Percentiles rank a stretch among this genome's conserved stretches.
phyloP scores from a whole-genome alignment of 2,888 invertebrate species.

The Eudasyphora cyanicolor region DNA sequence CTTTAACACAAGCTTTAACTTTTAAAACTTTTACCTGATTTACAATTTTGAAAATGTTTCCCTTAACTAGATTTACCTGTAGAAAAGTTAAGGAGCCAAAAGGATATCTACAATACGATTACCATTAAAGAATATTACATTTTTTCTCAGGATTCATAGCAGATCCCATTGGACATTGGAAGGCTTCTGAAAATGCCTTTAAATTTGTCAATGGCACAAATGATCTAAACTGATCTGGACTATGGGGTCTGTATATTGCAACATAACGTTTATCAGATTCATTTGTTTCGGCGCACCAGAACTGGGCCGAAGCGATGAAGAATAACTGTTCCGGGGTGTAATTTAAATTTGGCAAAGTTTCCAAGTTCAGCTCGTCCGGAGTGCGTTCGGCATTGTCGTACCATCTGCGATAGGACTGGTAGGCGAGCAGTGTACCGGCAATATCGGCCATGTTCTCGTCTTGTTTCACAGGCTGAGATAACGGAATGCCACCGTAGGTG shows the following conservation, averaged over 20 bases:
- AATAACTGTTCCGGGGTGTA: neutral
- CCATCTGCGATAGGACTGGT: neutral
- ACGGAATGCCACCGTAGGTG: neutral
- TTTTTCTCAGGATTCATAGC: neutral
- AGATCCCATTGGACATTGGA: neutral
- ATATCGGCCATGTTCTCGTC: neutral
- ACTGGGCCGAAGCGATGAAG: neutral
- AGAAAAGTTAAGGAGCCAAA: too few species aligned
- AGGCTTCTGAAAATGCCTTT: neutral
- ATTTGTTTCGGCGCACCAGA: neutral
- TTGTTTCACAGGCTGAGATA: neutral
- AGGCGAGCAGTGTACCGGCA: neutral
- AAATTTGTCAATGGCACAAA: neutral
- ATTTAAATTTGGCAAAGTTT: neutral
- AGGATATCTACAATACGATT: too few species aligned
- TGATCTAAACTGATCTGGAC: neutral
- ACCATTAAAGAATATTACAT: too few species aligned
- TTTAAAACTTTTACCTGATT: too few species aligned
- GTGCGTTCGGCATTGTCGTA: neutral
- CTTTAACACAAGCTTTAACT: too few species aligned
- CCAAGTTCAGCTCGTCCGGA: neutral
- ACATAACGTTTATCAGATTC: too few species aligned
- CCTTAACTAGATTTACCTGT: too few species aligned
- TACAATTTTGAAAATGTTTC: too few species aligned
- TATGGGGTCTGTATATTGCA: neutral